Conservation (phyloP, 2,113 vertebrate genomes). For the Oceanites oceanicus region DNA sequence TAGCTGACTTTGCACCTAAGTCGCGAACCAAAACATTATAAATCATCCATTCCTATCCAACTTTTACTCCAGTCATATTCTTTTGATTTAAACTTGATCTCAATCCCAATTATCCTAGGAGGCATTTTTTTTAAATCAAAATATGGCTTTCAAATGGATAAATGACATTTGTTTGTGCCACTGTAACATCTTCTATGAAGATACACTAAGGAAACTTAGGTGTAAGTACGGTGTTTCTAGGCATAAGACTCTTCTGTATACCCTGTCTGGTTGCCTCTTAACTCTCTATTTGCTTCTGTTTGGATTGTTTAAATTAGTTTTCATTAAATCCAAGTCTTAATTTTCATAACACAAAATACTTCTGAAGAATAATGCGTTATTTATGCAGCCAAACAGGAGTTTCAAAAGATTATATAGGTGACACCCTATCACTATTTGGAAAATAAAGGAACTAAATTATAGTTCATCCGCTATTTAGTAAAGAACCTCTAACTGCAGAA, state of each 20-base stretch:
- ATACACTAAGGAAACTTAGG: neutral
- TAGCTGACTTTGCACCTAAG: conserved; percentile 44
- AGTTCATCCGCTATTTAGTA: neutral
- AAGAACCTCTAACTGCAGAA: neutral
- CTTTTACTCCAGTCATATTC: neutral
- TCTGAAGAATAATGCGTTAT: neutral
- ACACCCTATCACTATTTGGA: neutral
- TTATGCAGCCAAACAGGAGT: neutral
- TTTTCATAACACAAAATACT: neutral
- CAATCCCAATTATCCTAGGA: neutral
- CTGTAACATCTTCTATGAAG: neutral
- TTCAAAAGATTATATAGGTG: neutral
- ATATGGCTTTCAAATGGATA: neutral
- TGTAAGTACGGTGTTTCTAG: neutral
- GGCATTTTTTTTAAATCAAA: neutral
- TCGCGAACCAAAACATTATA: conserved; percentile 7
- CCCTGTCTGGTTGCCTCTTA: neutral
- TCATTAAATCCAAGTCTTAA: neutral
- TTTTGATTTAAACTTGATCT: neutral
- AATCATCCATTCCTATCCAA: neutral
- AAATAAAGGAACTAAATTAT: neutral
- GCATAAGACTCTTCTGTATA: neutral
- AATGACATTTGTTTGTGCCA: neutral
- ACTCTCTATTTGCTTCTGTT: neutral
- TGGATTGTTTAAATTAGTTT: neutral